phyloP scores from a whole-genome alignment of 1,140 invertebrate species.

The Heliothis subflexa region DNA sequence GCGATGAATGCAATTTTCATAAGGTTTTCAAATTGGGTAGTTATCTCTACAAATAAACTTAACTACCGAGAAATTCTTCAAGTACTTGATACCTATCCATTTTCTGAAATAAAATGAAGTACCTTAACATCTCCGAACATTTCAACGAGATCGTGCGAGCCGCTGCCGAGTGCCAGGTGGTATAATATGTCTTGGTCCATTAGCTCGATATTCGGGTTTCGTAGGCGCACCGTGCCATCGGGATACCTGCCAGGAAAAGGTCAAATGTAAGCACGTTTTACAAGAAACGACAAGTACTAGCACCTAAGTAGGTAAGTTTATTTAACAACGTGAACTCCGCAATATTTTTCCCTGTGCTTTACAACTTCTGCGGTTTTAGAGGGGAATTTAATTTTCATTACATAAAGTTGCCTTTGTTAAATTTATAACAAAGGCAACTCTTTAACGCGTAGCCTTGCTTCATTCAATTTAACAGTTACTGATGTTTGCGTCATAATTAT shows the following conservation, averaged over 20 bases:
- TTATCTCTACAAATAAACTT: neutral
- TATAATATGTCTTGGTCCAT: constrained; percentile 98
- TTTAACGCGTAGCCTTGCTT: neutral
- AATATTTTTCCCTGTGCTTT: neutral
- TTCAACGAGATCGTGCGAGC: constrained; percentile 96
- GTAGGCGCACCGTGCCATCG: constrained; percentile 93
- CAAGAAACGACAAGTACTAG: constrained; percentile 40
- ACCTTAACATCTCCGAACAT: constrained; percentile 99
- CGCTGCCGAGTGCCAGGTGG: constrained; percentile 96
- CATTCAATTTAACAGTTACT: neutral
- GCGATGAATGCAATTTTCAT: too few species aligned
- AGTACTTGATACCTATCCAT: neutral
- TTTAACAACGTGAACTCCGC: neutral
- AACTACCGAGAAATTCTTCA: neutral
- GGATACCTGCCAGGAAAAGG: constrained; percentile 87
- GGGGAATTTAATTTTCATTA: constrained; percentile 5
- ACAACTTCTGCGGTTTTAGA: neutral
- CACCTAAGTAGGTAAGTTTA: neutral
- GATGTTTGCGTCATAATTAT: neutral
- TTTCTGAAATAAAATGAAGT: constrained; percentile 51
- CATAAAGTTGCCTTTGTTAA: constrained; percentile 1
- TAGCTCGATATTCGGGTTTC: constrained; percentile 95
- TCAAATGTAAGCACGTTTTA: constrained; percentile 13
- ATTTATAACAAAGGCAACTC: too few species aligned
- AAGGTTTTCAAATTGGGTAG: neutral